phyloP scores from a whole-genome alignment of 2,113 vertebrate species.

The Corythornis cristatus region DNA sequence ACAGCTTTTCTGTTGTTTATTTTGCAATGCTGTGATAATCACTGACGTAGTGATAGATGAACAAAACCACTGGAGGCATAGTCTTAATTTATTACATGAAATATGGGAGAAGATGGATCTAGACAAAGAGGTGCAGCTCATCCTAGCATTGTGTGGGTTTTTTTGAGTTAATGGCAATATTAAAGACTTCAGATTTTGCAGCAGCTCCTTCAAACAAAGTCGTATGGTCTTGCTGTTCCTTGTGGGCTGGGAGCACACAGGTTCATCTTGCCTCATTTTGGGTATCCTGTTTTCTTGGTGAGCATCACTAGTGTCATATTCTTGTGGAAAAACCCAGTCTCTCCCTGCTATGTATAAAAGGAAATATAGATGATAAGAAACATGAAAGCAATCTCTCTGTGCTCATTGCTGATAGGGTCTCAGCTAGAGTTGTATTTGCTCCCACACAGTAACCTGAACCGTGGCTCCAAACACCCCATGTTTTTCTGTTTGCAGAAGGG shows the following conservation, averaged over 20 bases:
- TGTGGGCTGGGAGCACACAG: rapidly evolving
- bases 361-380: neutral
- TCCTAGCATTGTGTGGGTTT: neutral
- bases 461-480: rapidly evolving
- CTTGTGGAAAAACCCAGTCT: neutral
- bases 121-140: neutral
- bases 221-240: neutral
- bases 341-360: neutral
- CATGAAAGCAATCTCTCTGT: neutral
- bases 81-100: constrained; percentile 14
- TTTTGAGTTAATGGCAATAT: neutral
- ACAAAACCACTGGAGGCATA: neutral
- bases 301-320: neutral
- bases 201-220: neutral
- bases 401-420: neutral
- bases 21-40: neutral
- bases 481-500: neutral
- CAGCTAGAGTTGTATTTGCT: neutral
- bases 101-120: neutral
- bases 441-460: rapidly evolving
- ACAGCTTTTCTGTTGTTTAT: neutral
- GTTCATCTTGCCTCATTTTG: neutral
- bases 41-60: neutral
- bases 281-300: neutral
- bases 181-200: neutral